Conservation (phyloP, 92 coral and sea anemone species). For the Diadumene lineata region DNA sequence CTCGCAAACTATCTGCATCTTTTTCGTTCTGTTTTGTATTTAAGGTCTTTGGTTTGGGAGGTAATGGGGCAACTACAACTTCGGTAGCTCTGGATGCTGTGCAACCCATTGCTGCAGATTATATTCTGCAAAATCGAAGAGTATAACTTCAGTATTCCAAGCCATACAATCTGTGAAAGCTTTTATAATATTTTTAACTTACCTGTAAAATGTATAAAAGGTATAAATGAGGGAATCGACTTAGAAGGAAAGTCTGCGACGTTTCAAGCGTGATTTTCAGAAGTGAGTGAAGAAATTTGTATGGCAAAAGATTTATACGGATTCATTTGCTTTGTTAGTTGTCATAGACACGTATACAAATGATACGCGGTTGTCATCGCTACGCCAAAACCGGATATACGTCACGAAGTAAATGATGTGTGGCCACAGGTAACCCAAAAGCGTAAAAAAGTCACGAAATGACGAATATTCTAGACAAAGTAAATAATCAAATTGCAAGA, state of each 20-base stretch:
- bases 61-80: conserved; percentile 66
- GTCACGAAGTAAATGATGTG: conserved; percentile 15
- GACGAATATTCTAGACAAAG: not conserved
- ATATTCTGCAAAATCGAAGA: conserved; percentile 7
- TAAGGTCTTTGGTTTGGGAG: conserved; percentile 25
- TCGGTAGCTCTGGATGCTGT: conserved; percentile 66
- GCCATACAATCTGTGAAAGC: not conserved
- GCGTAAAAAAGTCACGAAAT: not conserved
- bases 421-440: not conserved
- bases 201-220: not conserved
- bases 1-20: conserved; percentile 73
- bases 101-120: conserved; percentile 61
- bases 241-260: not conserved
- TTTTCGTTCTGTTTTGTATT: conserved; percentile 31
- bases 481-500: no score
- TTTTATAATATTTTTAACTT: not conserved
- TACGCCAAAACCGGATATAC: conserved; percentile 32
- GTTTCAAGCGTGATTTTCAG: not conserved
- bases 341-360: conserved; percentile 65
- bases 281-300: not conserved
- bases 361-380: conserved; percentile 36
- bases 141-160: not conserved
- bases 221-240: not conserved
- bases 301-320: conserved; percentile 20
- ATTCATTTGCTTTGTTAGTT: conserved; percentile 21